Percentiles rank a stretch among this genome's conserved stretches.
Conservation (phyloP, 2,888 invertebrate genomes). For the Galeopsomyia nigrocyanea region DNA sequence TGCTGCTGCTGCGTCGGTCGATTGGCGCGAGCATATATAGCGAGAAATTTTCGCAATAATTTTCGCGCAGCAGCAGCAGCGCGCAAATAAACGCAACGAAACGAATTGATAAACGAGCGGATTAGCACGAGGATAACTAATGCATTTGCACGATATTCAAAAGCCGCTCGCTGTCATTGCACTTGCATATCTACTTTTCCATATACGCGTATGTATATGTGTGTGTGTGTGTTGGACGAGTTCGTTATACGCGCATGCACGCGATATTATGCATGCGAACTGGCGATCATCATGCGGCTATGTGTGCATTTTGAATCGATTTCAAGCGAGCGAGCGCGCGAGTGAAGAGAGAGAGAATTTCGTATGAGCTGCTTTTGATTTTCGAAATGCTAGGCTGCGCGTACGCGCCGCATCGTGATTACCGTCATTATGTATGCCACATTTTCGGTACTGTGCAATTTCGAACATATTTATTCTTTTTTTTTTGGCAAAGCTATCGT, state of each 20-base stretch:
- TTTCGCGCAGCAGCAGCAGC: slow-evolving; percentile 7
- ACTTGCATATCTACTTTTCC: slow-evolving; percentile 28
- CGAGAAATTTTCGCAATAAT: slow-evolving; percentile 29
- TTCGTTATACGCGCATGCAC: slow-evolving; percentile 12
- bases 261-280: slow-evolving; percentile 34
- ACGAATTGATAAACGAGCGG: slow-evolving; percentile 50
- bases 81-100: slow-evolving; percentile 51
- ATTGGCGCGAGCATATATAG: no score
- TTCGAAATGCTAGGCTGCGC: no score
- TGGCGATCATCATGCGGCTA: no score
- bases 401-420: no score
- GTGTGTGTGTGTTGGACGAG: neutral
- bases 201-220: slow-evolving; percentile 29
- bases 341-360: no score
- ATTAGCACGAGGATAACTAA: slow-evolving; percentile 62
- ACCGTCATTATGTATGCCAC: no score
- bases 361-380: no score
- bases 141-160: slow-evolving; percentile 60
- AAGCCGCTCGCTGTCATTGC: slow-evolving; percentile 43
- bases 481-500: no score
- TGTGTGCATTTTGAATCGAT: neutral
- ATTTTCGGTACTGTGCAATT: no score
- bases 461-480: no score
- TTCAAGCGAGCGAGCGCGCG: neutral
- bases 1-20: neutral